Conservation (phyloP, 2,113 vertebrate genomes). For the Nycticryphes semicollaris region DNA sequence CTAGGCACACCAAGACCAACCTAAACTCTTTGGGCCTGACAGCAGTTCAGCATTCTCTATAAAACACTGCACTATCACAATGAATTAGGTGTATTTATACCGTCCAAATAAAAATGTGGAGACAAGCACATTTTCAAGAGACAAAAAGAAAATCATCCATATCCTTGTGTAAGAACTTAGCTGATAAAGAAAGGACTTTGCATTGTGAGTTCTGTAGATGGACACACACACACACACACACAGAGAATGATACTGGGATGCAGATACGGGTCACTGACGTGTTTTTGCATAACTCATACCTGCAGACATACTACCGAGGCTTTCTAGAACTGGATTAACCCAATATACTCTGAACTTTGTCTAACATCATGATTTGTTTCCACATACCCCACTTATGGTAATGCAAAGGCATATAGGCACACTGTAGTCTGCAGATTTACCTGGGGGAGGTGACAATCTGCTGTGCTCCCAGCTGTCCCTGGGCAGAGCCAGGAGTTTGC, state of each 20-base stretch:
- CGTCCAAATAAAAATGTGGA: not conserved
- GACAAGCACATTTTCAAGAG: not conserved
- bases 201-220: not conserved
- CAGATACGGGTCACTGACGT: not conserved
- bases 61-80: not conserved
- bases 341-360: not conserved
- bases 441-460: not conserved
- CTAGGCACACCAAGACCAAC: not conserved
- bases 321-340: not conserved
- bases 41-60: not conserved
- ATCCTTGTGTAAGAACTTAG: not conserved
- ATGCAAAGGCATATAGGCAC: not conserved
- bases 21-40: not conserved
- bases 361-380: not conserved
- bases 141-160: not conserved
- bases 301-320: not conserved
- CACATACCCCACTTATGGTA: accelerated
- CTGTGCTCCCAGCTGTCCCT: not conserved
- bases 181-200: not conserved
- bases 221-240: too few species aligned
- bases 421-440: not conserved
- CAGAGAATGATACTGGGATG: not conserved
- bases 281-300: not conserved
- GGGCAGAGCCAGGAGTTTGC: accelerated
- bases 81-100: not conserved